Percentiles rank a stretch among this genome's conserved stretches.
These are phyloP conservation scores for Zonitis immaculata DNA, from an alignment of 2,888 invertebrate species.

Conservation along the genomic window DNA sequence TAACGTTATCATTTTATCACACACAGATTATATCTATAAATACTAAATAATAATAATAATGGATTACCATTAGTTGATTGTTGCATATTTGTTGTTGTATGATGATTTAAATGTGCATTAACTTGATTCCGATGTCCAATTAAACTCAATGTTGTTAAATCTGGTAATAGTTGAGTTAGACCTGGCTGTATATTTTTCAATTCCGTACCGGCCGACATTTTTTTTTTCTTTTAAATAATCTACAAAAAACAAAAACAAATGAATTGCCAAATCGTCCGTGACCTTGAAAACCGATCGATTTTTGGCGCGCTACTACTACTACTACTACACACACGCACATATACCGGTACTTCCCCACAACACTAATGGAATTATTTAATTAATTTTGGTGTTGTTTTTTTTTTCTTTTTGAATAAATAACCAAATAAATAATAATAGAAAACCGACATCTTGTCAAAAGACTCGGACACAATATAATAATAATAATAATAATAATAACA, in stretches of 20 bases:
- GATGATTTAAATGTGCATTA: conserved; percentile 28
- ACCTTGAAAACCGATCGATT: conserved; percentile 1
- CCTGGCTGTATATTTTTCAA: conserved; percentile 51
- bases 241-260: conserved; percentile 11
- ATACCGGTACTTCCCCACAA: conserved; percentile 2
- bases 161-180: conserved; percentile 45
- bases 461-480: no score
- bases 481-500: no score
- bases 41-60: no score
- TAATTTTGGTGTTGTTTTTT: background rate
- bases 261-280: background rate
- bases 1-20: no score
- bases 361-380: background rate
- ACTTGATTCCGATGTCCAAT: conserved; percentile 39
- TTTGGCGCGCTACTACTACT: conserved; percentile 1
- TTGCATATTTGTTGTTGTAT: conserved; percentile 36
- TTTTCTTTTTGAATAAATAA: background rate
- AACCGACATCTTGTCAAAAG: background rate
- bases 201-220: conserved; percentile 58
- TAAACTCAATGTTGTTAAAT: conserved; percentile 45
- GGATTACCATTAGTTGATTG: conserved; percentile 34
- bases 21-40: no score
- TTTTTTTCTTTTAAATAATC: no score
- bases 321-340: no score
- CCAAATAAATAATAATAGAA: background rate